These are phyloP conservation scores for Enteromius fasciolatus DNA, from an alignment of 2,797 vertebrate genomes.

Conservation along the genomic window DNA sequence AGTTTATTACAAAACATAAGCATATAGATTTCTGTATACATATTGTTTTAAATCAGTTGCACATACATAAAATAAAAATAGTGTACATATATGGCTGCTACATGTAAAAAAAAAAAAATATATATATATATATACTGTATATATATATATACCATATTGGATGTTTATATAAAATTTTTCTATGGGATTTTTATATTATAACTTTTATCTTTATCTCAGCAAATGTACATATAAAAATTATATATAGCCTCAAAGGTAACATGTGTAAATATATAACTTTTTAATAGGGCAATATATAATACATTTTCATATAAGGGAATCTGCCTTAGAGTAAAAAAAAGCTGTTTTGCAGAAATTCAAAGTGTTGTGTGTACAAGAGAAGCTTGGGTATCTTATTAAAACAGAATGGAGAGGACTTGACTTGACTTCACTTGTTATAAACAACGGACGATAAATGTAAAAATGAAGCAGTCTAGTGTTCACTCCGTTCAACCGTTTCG, in stretches of 20 bases:
- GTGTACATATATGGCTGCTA: not conserved
- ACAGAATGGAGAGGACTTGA: not conserved
- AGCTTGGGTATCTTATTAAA: not conserved
- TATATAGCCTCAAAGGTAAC: not conserved
- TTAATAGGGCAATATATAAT: not conserved
- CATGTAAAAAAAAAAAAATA: not conserved
- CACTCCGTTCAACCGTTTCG: no score
- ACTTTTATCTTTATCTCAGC: not conserved
- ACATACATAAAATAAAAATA: not conserved
- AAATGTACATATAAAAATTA: not conserved
- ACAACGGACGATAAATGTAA: no score
- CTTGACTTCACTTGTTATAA: no score
- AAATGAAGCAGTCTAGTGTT: no score
- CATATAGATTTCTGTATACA: not conserved
- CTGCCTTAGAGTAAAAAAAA: not conserved
- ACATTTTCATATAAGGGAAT: not conserved
- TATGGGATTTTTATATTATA: not conserved
- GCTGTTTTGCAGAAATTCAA: not conserved
- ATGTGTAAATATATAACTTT: not conserved
- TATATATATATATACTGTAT: not conserved
- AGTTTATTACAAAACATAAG: no score
- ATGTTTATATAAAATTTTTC: not conserved
- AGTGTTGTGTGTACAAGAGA: not conserved
- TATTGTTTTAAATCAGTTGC: not conserved
- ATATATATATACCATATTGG: not conserved